Percentiles rank a stretch among this genome's conserved stretches.
phyloP scores from a whole-genome alignment of 2,113 vertebrate species.

The Tringa solitaria region DNA sequence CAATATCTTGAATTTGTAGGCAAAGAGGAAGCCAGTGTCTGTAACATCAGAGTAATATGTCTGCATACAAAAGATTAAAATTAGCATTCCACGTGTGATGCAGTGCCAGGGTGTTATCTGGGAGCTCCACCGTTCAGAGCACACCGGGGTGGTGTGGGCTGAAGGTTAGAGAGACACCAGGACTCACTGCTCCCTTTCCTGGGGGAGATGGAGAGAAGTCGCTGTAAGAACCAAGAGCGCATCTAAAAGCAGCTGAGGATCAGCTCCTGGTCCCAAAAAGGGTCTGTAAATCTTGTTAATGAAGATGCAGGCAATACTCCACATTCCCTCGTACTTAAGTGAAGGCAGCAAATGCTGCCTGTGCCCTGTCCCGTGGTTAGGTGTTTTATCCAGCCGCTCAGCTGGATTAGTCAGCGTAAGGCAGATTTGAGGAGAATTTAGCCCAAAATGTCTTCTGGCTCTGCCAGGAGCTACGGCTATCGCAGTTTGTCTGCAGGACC shows the following conservation, averaged over 20 bases:
- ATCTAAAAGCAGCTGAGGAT: not conserved
- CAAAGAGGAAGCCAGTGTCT: not conserved
- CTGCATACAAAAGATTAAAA: not conserved
- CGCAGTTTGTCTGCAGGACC: not conserved
- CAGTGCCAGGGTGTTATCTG: not conserved
- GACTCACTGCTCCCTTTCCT: not conserved
- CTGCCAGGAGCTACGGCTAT: not conserved
- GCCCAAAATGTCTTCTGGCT: not conserved
- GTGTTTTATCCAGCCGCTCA: not conserved
- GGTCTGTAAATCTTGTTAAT: not conserved
- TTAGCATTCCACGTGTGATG: rapidly evolving
- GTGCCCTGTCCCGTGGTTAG: not conserved
- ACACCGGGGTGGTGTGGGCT: rapidly evolving
- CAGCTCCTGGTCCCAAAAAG: not conserved
- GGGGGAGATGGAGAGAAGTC: not conserved
- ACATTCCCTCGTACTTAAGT: rapidly evolving
- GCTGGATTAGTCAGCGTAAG: not conserved
- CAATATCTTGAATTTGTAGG: not conserved
- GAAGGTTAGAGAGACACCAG: not conserved
- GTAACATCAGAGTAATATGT: not conserved
- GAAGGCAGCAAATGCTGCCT: not conserved
- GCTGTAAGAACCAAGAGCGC: rapidly evolving
- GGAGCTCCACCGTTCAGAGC: not conserved
- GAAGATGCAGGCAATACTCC: not conserved
- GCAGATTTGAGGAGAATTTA: not conserved